Conservation (phyloP, 2,113 vertebrate genomes). For the Otocyon megalotis region DNA sequence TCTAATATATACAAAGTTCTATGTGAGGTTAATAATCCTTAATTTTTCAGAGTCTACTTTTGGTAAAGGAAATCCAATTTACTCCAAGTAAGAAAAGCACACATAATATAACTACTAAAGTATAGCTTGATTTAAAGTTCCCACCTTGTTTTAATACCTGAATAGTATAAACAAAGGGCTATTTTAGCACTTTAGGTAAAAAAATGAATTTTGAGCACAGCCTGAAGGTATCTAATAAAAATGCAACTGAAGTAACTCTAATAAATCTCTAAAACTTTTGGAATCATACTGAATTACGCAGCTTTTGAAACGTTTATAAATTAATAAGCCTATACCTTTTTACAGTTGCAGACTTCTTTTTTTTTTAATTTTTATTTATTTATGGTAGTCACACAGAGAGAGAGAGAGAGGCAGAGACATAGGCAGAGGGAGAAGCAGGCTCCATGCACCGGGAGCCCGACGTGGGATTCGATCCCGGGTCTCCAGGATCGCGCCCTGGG, state of each 20-base stretch:
- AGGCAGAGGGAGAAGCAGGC: too few relatives aligned
- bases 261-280: not conserved
- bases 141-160: not conserved
- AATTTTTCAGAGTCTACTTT: slow-evolving; percentile 43
- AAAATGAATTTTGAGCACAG: slow-evolving; percentile 58
- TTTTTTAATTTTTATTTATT: too few relatives aligned
- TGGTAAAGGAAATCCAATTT: slow-evolving; percentile 49
- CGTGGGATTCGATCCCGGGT: too few relatives aligned
- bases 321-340: not conserved
- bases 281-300: not conserved
- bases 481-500: too few relatives aligned
- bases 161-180: not conserved
- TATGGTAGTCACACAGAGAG: too few relatives aligned
- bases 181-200: slow-evolving; percentile 32
- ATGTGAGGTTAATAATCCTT: slow-evolving; percentile 42
- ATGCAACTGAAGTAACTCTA: slow-evolving; percentile 26
- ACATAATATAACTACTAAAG: not conserved
- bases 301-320: not conserved
- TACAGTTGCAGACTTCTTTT: slow-evolving; percentile 24
- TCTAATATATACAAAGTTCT: slow-evolving; percentile 13
- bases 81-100: slow-evolving; percentile 31
- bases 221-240: slow-evolving; percentile 53
- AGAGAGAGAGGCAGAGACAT: too few relatives aligned
- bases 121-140: slow-evolving; percentile 32
- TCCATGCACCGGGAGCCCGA: too few relatives aligned